These are phyloP conservation scores for Drosophila mettleri DNA, from an alignment of 2,888 invertebrate genomes.

Conservation along the genomic window DNA sequence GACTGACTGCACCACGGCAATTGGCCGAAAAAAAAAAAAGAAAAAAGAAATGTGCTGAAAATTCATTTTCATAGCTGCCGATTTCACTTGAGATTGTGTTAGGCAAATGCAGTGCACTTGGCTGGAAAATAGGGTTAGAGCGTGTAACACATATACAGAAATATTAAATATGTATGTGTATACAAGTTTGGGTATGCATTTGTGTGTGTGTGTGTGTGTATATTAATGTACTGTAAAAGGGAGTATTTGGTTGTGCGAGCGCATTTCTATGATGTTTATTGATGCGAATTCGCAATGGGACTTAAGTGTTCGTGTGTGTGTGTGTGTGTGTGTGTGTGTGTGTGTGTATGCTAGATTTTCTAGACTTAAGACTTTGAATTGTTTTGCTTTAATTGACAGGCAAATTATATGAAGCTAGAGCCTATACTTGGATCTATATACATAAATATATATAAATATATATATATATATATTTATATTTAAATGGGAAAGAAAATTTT, in stretches of 20 bases:
- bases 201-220: neutral
- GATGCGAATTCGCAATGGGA: neutral
- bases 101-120: constrained; percentile 2
- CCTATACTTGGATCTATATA: neutral
- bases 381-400: constrained; percentile 36
- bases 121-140: constrained; percentile 10
- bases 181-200: too few relatives aligned
- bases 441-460: neutral
- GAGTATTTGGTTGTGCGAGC: neutral
- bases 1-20: neutral
- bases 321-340: neutral
- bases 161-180: neutral
- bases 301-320: neutral
- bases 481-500: constrained; percentile 70
- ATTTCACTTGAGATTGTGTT: neutral
- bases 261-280: constrained; percentile 1
- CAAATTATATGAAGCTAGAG: constrained; percentile 11
- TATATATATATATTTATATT: neutral
- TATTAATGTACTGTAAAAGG: neutral
- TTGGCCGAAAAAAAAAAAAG: too few relatives aligned
- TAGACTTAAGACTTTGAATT: constrained; percentile 12
- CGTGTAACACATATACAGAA: neutral
- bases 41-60: neutral
- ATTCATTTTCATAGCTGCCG: neutral
- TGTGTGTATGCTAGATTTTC: neutral